These are phyloP conservation scores for Theristicus caerulescens DNA, from an alignment of 2,113 vertebrate genomes.

Conservation along the genomic window DNA sequence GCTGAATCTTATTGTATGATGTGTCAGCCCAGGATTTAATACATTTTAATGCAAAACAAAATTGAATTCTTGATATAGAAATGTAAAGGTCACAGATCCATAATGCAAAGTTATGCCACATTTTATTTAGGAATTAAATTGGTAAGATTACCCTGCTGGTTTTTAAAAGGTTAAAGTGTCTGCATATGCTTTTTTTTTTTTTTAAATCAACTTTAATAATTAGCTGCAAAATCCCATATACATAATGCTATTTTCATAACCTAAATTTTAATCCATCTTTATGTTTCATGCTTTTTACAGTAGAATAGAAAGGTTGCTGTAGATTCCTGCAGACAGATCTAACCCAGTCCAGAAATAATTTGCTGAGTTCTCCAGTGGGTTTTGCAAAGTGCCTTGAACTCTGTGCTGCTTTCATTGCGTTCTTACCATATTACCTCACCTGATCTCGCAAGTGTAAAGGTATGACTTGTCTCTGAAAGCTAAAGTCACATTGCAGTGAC, in stretches of 20 bases:
- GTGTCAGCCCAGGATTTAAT: neutral
- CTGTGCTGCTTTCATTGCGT: neutral
- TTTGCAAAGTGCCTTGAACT: neutral
- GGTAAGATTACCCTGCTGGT: neutral
- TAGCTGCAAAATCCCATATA: neutral
- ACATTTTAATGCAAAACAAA: neutral
- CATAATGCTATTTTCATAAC: neutral
- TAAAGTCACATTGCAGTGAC: neutral
- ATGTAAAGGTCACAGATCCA: slow-evolving; percentile 9
- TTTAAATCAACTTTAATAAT: neutral
- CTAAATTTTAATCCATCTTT: neutral
- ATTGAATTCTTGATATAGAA: neutral
- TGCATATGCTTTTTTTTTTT: neutral
- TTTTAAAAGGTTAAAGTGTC: neutral
- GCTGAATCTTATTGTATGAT: neutral
- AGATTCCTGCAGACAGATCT: neutral
- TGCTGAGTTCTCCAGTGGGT: neutral
- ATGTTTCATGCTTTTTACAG: neutral
- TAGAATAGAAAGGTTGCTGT: neutral
- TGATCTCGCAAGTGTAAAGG: neutral
- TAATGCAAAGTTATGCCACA: neutral
- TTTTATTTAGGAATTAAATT: slow-evolving; percentile 16
- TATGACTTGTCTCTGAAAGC: neutral
- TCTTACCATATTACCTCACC: neutral
- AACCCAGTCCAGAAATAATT: neutral